Base-by-base conservation (phyloP, 1,140 invertebrate species). In the Drosophila kepulauana region DNA sequence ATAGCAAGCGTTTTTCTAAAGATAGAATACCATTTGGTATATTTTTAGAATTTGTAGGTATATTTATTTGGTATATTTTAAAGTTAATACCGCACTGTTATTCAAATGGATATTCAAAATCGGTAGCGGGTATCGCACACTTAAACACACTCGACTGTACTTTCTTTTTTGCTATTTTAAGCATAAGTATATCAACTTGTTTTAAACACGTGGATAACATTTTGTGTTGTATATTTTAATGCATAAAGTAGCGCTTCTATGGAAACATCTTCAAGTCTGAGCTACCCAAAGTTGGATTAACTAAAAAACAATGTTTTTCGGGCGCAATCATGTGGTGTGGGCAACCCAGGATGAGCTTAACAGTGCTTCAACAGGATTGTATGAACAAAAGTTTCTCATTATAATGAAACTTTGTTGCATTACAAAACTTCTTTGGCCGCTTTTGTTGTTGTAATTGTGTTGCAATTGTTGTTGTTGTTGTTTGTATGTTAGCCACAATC, bases 301-400 rank as follows among this genome's bases (percentile, higher is more conserved):
- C 64, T 25, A 35, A 38, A 52, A 67, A 51, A 63, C 63, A 38
- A 77, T 66, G 57, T 43, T 78, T 67, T 71, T 77, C 30, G 51
- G 11, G 13, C 11, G 8, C 16, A 38, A 63, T 57, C 54, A 46
- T 30, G 57, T 73, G 41, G 57, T 49, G 35, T 33, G 38, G 73
- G 75, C 65, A 61, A 51, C 75, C 51, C 54, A 69, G 48, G 48
- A 41, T 25, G 56, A 33, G 25, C 15, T 35, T 35, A 8, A 16
- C 25, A 33, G 20, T 30, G 41, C 52, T 45, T 45, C 52, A 41
- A 67, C 59, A 52, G 68, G 67, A 64, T 64, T 79, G 75, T 56
- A 71, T 82, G 78, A 78, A 85, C 85, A 89, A 88, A 89, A 89
- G 86, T 89, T 89, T 90, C 79, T 89, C 85, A 89, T 89, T 89